phyloP scores from a whole-genome alignment of 2,113 vertebrate species.

The Strigops habroptila region DNA sequence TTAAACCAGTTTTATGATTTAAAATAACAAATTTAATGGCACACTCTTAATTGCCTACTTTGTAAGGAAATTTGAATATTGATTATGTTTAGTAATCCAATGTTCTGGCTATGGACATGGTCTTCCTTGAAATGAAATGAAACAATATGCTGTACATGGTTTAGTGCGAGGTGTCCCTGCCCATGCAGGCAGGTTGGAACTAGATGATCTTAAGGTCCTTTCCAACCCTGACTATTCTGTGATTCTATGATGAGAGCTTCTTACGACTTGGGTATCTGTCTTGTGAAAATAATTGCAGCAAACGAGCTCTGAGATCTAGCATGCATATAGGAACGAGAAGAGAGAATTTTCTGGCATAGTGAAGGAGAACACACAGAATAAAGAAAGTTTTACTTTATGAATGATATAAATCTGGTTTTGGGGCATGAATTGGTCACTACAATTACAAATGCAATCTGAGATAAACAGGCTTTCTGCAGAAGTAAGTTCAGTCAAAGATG shows the following conservation, averaged over 20 bases:
- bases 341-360: background rate
- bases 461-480: constrained; percentile 74
- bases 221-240: too few relatives aligned
- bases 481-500: constrained; percentile 46
- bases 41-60: background rate
- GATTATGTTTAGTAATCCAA: background rate
- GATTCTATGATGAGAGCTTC: background rate
- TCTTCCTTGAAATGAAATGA: background rate
- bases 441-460: constrained; percentile 69
- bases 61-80: background rate
- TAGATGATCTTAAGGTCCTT: too few relatives aligned
- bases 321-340: background rate
- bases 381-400: background rate
- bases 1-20: background rate
- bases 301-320: background rate
- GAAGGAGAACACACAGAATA: background rate
- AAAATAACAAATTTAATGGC: background rate
- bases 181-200: too few relatives aligned
- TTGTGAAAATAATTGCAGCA: background rate
- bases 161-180: too few relatives aligned
- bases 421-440: background rate
- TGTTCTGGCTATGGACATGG: background rate
- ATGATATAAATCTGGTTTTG: background rate
- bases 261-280: background rate
- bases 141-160: background rate